Percentiles rank a stretch among this genome's conserved stretches.
Conservation (phyloP, 2,797 vertebrate genomes). For the Champsocephalus esox region DNA sequence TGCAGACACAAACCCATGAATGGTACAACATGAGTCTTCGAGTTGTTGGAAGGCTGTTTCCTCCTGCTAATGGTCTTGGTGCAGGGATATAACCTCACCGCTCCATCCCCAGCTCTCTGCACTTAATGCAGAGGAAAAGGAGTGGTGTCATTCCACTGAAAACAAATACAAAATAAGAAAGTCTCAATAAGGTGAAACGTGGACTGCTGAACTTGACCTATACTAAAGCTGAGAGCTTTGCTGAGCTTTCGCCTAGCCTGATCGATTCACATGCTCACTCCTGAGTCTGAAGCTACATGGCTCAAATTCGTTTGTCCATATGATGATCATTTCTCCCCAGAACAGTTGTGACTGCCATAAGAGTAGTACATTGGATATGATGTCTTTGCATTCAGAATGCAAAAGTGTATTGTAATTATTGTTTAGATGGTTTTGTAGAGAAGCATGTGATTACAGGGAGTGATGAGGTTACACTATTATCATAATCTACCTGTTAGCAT, state of each 20-base stretch:
- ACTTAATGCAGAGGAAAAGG: not conserved
- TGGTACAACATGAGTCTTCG: not conserved
- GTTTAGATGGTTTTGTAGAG: not conserved
- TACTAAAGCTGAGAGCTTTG: not conserved
- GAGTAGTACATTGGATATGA: not conserved
- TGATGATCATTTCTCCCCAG: not conserved
- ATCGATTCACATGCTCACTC: not conserved
- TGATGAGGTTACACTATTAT: slow-evolving; percentile 27
- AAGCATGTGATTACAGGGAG: slow-evolving; percentile 26
- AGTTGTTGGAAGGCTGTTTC: not conserved
- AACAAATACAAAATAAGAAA: not conserved
- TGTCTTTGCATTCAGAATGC: not conserved
- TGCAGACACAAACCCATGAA: not conserved
- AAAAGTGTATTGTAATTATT: slow-evolving; percentile 8
- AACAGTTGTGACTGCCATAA: not conserved
- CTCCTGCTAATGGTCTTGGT: not conserved
- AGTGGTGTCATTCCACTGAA: not conserved
- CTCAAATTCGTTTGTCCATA: not conserved
- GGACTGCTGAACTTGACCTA: not conserved
- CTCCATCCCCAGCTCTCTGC: not conserved
- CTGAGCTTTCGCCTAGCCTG: not conserved
- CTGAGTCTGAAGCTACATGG: not conserved
- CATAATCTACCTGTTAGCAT: slow-evolving; percentile 71
- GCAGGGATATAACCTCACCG: no score
- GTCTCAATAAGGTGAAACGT: not conserved